Evolutionary conservation across 2,113 vertebrate genomes (phyloP), one percentile per base, ranked within the genome.

Genomic region (Petrocephalus zakoni): DNA sequence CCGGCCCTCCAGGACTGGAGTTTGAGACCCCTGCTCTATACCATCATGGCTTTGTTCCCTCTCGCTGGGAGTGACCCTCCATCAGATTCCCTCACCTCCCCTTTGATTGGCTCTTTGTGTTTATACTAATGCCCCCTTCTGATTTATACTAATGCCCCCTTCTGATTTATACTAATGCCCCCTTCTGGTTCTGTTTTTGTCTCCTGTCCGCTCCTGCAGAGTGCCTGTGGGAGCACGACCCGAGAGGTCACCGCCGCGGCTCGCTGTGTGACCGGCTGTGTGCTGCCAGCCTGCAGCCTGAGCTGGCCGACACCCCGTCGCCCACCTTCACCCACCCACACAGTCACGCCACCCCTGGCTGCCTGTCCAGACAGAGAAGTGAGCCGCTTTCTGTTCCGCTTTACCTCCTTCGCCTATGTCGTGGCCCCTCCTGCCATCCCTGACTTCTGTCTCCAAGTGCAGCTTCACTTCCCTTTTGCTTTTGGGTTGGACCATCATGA

Each of bases 261-360:
- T 94, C 94, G 1, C 10, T 93, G 2, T 94, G 93, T 0, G 94
- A 96, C 2, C 88, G 25, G 1, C 91, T 91, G 86, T 94, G 93
- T 2, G 49, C 91, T 82, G 86, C 93, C 86, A 91, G 93, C 89
- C 51, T 42, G n/a, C 94, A 93, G 0, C 88, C 91, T 0, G 93
- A 95, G 19, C 86, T 91, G 84, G 56, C 88, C 0, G 93, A 93
- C 8, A 82, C 89, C 86, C 88, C 91, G 55, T 91, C 93, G 4
- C 87, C 92, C 72, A 91, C 87, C 72, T 92, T 91, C n/a, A 94
- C 92, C 7, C 92, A 91, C 49, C 93, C 86, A 25, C 92, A 93
- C n/a, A 5, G 91, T 0, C 47, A 92, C 3, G 88, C 90, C 53
- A 90, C 92, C 4, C 90, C 92, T 29, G 93, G 93, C 21, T 91